phyloP scores from a whole-genome alignment of 2,113 vertebrate genomes.

The Thunnus thynnus region DNA sequence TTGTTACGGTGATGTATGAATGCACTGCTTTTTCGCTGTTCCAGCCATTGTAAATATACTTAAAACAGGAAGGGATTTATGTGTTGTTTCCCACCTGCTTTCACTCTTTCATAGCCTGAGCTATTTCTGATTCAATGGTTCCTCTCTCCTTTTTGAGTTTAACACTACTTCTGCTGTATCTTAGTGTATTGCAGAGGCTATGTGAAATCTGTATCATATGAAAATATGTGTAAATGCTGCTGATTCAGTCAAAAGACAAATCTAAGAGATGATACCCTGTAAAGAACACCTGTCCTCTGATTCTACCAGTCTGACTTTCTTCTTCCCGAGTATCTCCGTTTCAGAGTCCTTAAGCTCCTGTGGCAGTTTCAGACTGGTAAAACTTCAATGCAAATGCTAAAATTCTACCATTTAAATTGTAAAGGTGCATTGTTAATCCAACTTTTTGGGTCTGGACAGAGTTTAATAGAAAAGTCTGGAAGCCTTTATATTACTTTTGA shows the following conservation, averaged over 20 bases:
- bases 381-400: not conserved
- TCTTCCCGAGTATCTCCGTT: constrained; percentile 27
- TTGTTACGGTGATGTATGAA: constrained; percentile 56
- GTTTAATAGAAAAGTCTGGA: not conserved
- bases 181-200: constrained; percentile 62
- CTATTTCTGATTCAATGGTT: constrained; percentile 63
- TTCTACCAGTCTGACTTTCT: constrained; percentile 33
- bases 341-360: constrained; percentile 25
- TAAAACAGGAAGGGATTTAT: constrained; percentile 52
- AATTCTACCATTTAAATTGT: constrained; percentile 10
- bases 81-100: constrained; percentile 47
- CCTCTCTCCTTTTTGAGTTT: constrained; percentile 60
- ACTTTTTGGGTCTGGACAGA: not conserved
- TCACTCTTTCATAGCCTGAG: constrained; percentile 52
- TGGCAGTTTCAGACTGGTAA: constrained; percentile 20
- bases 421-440: constrained; percentile 22
- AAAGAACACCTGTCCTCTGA: constrained; percentile 63
- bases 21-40: constrained; percentile 64
- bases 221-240: constrained; percentile 82
- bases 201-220: constrained; percentile 78
- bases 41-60: constrained; percentile 76
- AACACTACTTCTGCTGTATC: constrained; percentile 72
- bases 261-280: constrained; percentile 65
- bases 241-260: constrained; percentile 75
- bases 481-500: constrained; percentile 14